These are phyloP conservation scores for Chlorocebus sabaeus DNA, from an alignment of 2,113 vertebrate genomes.

Conservation along the genomic window DNA sequence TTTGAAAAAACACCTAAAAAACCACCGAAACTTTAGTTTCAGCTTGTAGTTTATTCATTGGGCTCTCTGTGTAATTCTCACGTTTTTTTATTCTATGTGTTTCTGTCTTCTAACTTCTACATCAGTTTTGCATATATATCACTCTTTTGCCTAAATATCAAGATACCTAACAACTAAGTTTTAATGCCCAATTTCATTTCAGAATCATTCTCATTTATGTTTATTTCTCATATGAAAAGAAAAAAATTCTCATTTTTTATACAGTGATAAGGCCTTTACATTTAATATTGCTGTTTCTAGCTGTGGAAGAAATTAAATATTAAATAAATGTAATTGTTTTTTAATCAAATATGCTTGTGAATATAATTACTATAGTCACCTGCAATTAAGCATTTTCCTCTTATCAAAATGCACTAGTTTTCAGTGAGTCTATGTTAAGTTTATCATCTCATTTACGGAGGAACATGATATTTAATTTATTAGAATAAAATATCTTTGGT, in stretches of 20 bases:
- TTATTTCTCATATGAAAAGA: not conserved
- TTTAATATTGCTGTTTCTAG: not conserved
- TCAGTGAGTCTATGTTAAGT: not conserved
- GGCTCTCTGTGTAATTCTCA: not conserved
- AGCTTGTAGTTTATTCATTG: not conserved
- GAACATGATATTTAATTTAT: not conserved
- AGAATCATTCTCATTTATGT: not conserved
- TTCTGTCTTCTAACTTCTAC: not conserved
- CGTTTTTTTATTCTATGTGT: not conserved
- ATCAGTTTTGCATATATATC: not conserved
- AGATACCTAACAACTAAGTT: not conserved
- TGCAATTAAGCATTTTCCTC: not conserved
- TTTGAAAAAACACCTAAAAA: not conserved
- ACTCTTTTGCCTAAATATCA: not conserved
- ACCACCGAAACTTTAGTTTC: not conserved
- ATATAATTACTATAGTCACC: not conserved
- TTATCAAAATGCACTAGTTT: not conserved
- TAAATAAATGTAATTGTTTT: not conserved
- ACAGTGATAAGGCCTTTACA: not conserved
- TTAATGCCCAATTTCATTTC: not conserved
- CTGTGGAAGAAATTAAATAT: not conserved
- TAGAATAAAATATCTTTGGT: not conserved
- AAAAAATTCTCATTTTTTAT: not conserved
- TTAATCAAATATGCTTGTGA: not conserved
- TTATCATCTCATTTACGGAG: not conserved